Conservation (phyloP, 2,113 vertebrate genomes). For the Capreolus pygargus region DNA sequence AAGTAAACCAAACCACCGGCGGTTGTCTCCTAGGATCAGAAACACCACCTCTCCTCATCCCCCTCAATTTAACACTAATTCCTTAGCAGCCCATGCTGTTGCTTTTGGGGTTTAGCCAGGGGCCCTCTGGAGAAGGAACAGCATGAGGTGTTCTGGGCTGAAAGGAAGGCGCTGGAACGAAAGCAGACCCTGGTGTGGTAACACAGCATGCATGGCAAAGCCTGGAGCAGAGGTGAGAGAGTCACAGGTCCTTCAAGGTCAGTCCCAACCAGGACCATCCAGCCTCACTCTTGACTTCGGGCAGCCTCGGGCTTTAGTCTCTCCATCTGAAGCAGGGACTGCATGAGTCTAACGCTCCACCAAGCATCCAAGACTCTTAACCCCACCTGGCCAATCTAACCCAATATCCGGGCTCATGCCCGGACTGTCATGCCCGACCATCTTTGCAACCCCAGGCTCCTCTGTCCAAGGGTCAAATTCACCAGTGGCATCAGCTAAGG, state of each 20-base stretch:
- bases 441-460: not conserved
- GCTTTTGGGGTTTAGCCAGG: constrained; percentile 67
- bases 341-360: not conserved
- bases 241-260: not conserved
- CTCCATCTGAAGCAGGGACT: not conserved
- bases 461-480: not conserved
- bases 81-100: constrained; percentile 55
- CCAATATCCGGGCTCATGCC: not conserved
- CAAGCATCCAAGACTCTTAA: not conserved
- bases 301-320: not conserved
- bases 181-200: not conserved
- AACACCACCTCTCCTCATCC: constrained; percentile 40
- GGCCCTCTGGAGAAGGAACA: constrained; percentile 38
- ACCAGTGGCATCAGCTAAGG: not conserved
- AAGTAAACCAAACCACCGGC: constrained; percentile 55
- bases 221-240: not conserved
- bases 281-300: not conserved
- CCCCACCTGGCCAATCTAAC: not conserved
- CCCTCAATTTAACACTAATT: constrained; percentile 65
- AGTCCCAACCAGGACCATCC: not conserved
- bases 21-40: constrained; percentile 25
- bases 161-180: not conserved
- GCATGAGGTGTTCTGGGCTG: constrained; percentile 7
- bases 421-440: not conserved
- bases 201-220: accelerated